Base-by-base conservation (phyloP, 1,140 invertebrate genomes). In the Cydia strobilella region DNA sequence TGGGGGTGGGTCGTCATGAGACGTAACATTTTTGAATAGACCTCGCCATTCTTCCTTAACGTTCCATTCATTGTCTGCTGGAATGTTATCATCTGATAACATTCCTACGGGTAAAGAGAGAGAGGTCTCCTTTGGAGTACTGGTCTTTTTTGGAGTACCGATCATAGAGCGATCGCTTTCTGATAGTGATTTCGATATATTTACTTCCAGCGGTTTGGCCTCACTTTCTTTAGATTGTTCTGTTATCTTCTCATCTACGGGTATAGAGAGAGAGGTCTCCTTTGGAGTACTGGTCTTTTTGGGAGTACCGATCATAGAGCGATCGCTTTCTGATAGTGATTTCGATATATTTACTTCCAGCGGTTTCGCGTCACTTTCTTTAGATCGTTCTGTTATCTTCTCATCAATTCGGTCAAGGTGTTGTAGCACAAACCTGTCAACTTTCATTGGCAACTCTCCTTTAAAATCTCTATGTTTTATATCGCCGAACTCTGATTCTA, bases 401-500 rank as follows among this genome's bases (percentile, higher is more conserved):
- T 74, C 66, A 23, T 74, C 45, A 1, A 78, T 74, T 35, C 45
- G 23, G 7, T 79, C 74, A 5, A 78, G n/a, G 59, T 78, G 75
- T 27, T 76, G 72, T n/a, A 74, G 27, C 9, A 76, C 73, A 20
- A 76, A 79, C 20, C 71, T 45, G 45, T 79, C 77, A 27, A 73
- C n/a, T 0, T 71, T 65, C 73, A 79, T 79, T 0, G 75, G 71
- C 59, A 79, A 66, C 35, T 79, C 77, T 25, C 75, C 73, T 25
- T 45, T 69, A 42, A 75, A 74, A 20, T 77, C 76, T 9, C 74
- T 23, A 71, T 73, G 39, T 45, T 78, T 78, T 12, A 78, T 23
- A 39, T 78, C 77, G 9, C 74, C 18, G 63, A 79, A 79, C 65
- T 76, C 69, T 3, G 77, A 20, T 12, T 62, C 54, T 23, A 62